Evolutionary conservation across 1,140 invertebrate genomes (phyloP).

Genomic region (Calephelis nemesis): DNA sequence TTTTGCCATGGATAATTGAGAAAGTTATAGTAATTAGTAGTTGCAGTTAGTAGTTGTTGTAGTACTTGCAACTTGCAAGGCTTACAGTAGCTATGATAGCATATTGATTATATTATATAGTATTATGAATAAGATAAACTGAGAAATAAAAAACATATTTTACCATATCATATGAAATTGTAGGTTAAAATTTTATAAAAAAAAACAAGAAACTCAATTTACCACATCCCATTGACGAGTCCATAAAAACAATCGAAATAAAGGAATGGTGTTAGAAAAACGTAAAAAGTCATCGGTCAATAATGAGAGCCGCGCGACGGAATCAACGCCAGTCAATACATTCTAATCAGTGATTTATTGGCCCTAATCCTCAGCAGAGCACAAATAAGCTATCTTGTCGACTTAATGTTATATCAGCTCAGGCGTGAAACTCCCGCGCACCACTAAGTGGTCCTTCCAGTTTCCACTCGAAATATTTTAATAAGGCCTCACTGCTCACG

Average conservation of each 20-base stretch:
- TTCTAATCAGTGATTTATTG: conserved; percentile 79
- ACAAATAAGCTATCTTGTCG: conserved; percentile 79
- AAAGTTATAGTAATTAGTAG: too few relatives aligned
- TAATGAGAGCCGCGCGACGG: conserved; percentile 59
- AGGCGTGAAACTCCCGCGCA: conserved; percentile 77
- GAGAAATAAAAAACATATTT: too few relatives aligned
- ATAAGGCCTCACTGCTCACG: conserved; percentile 76
- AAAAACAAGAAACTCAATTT: not conserved
- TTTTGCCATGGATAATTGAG: too few relatives aligned
- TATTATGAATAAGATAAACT: too few relatives aligned
- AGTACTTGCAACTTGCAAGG: too few relatives aligned
- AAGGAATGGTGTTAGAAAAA: conserved; percentile 49
- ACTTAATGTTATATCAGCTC: conserved; percentile 76
- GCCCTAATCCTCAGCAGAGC: conserved; percentile 74
- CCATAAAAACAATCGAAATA: conserved; percentile 48
- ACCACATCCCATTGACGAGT: conserved; percentile 32
- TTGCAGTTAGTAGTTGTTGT: too few relatives aligned
- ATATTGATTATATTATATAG: too few relatives aligned
- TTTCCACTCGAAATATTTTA: conserved; percentile 79
- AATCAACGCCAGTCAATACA: conserved; percentile 76
- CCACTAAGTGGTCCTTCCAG: conserved; percentile 78
- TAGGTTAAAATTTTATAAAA: too few relatives aligned
- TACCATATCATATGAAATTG: too few relatives aligned
- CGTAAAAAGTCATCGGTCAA: conserved; percentile 57
- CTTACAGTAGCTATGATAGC: too few relatives aligned